Evolutionary conservation across 2,113 vertebrate species (phyloP).

Genomic region (Sorex araneus): DNA sequence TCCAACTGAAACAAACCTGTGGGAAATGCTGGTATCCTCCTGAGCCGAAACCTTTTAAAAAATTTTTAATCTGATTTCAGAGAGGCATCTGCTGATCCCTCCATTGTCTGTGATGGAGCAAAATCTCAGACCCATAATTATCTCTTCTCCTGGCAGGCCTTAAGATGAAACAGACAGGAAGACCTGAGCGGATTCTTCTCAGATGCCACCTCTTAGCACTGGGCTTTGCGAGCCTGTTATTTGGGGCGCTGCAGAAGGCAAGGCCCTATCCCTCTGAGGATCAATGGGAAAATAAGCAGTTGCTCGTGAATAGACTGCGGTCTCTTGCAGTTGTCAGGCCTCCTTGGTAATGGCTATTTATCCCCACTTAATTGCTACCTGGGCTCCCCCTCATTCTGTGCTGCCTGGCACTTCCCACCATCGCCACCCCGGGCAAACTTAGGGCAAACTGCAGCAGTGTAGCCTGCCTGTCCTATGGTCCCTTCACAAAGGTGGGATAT

Average conservation of each 20-base stretch:
- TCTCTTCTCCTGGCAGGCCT: slow-evolving; percentile 78
- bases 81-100: slow-evolving; percentile 76
- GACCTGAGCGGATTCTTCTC: slow-evolving; percentile 68
- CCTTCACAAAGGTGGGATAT: not conserved
- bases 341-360: slow-evolving; percentile 82
- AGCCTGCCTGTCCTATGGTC: not conserved
- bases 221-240: slow-evolving; percentile 83
- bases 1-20: slow-evolving; percentile 60
- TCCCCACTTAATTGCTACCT: slow-evolving; percentile 84
- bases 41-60: slow-evolving; percentile 70
- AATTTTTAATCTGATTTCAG: slow-evolving; percentile 76
- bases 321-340: slow-evolving; percentile 74
- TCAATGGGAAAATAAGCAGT: slow-evolving; percentile 82
- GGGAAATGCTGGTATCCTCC: slow-evolving; percentile 66
- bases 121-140: slow-evolving; percentile 80
- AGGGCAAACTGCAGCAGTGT: slow-evolving; percentile 20
- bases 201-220: slow-evolving; percentile 76
- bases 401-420: slow-evolving; percentile 73
- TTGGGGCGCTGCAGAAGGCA: slow-evolving; percentile 84
- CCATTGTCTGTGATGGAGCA: slow-evolving; percentile 76
- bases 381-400: slow-evolving; percentile 55
- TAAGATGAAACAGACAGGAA: slow-evolving; percentile 85
- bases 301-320: slow-evolving; percentile 72
- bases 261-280: slow-evolving; percentile 49
- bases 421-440: slow-evolving; percentile 51